Conservation (phyloP, 1,140 invertebrate species). For the Drosophila serrata region DNA sequence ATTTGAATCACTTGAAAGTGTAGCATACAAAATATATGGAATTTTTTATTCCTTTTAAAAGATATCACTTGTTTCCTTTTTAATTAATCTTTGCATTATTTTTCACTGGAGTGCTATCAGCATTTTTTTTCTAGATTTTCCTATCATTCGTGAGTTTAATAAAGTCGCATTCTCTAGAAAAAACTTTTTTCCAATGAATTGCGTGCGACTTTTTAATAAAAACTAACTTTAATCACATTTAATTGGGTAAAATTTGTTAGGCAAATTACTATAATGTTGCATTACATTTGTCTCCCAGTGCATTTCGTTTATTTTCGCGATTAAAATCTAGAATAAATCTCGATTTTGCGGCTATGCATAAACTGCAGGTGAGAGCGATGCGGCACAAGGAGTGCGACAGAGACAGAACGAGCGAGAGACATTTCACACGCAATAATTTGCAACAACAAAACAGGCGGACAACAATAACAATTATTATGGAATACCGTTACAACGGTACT, state of each 20-base stretch:
- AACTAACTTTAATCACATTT: neutral
- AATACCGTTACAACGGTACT: slow-evolving; percentile 52
- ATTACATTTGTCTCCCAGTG: neutral
- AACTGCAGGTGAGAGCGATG: slow-evolving; percentile 41
- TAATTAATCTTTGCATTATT: neutral
- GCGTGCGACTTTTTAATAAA: neutral
- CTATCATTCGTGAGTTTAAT: neutral
- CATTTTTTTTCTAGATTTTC: neutral
- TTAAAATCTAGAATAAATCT: slow-evolving; percentile 35
- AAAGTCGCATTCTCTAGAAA: neutral
- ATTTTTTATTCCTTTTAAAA: neutral
- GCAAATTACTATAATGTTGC: neutral
- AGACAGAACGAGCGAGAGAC: slow-evolving; percentile 3
- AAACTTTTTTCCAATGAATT: neutral
- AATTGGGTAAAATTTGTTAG: neutral
- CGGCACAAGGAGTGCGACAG: slow-evolving; percentile 2
- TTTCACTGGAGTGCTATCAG: slow-evolving; percentile 8
- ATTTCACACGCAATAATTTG: slow-evolving; percentile 49
- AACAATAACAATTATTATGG: slow-evolving; percentile 46
- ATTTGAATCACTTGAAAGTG: neutral
- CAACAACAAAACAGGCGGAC: slow-evolving; percentile 46
- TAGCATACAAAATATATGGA: neutral
- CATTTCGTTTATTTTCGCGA: neutral
- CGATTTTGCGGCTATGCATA: slow-evolving; percentile 27
- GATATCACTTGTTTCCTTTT: neutral